A percentile compares a stretch with the other conserved stretches of the same genome.
phyloP scores from a whole-genome alignment of 2,888 invertebrate species.

The Agonopterix heracliana region DNA sequence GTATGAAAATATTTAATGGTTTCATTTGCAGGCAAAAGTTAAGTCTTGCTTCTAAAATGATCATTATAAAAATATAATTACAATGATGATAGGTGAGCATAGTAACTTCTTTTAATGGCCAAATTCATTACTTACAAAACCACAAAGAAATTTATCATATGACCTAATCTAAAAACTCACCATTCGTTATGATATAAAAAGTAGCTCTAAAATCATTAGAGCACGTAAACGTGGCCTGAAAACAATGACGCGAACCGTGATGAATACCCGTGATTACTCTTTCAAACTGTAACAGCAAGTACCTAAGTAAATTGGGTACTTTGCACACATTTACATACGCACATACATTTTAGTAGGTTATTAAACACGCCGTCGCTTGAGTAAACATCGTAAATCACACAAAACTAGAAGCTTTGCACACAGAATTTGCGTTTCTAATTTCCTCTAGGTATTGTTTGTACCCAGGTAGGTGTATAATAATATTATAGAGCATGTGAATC shows the following conservation, averaged over 20 bases:
- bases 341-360: slow-evolving; percentile 53
- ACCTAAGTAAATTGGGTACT: slow-evolving; percentile 37
- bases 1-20: too few relatives aligned
- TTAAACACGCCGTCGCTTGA: slow-evolving; percentile 55
- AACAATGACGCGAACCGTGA: not conserved
- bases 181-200: too few relatives aligned
- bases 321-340: slow-evolving; percentile 37
- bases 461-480: slow-evolving; percentile 4
- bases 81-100: too few relatives aligned
- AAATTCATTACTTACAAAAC: too few relatives aligned
- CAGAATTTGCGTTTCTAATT: slow-evolving; percentile 61
- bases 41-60: too few relatives aligned
- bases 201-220: too few relatives aligned
- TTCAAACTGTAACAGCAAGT: slow-evolving; percentile 5
- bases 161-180: too few relatives aligned
- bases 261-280: slow-evolving; percentile 3
- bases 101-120: too few relatives aligned
- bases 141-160: too few relatives aligned
- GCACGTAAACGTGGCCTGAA: not conserved
- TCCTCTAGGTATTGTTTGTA: slow-evolving; percentile 28
- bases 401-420: slow-evolving; percentile 52
- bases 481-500: slow-evolving; percentile 4
- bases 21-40: too few relatives aligned
- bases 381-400: slow-evolving; percentile 63
- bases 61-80: too few relatives aligned